Evolutionary conservation across 2,888 invertebrate genomes (phyloP).

Genomic region (Stenodera caucasica): DNA sequence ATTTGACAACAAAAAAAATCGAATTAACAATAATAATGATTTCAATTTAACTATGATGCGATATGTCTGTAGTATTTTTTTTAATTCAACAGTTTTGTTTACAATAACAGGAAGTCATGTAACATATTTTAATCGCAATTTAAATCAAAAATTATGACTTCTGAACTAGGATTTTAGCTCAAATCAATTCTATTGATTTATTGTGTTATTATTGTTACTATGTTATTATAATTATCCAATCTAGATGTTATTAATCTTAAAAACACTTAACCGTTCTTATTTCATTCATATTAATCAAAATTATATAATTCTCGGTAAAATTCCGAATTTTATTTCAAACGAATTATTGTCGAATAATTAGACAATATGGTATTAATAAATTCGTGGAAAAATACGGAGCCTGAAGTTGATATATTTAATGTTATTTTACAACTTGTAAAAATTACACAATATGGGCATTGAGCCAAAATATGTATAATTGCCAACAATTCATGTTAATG

Average conservation of each 20-base stretch:
- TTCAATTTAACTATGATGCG: not conserved
- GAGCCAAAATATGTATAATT: not conserved
- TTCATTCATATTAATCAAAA: not conserved
- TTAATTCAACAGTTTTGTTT: conserved; percentile 15
- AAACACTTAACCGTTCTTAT: conserved; percentile 1
- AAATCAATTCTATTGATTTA: conserved; percentile 30
- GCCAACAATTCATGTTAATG: not conserved
- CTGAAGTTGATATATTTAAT: not conserved
- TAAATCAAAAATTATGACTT: conserved; percentile 29
- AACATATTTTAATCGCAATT: conserved; percentile 26
- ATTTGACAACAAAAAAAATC: not conserved
- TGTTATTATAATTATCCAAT: conserved; percentile 22
- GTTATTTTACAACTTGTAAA: not conserved
- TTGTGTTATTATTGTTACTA: conserved; percentile 22
- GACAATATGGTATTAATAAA: not conserved
- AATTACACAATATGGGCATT: conserved; percentile 3
- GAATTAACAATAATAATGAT: not conserved
- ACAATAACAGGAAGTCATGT: conserved; percentile 33
- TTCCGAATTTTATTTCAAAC: too few relatives aligned
- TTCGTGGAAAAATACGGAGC: not conserved
- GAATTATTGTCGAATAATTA: too few relatives aligned
- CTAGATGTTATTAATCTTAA: conserved; percentile 1
- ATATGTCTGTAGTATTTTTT: not conserved
- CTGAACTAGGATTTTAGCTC: conserved; percentile 32
- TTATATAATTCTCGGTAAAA: not conserved